Evolutionary conservation across 2,888 invertebrate genomes (phyloP).

Genomic region (Coelogynopora nodosa): DNA sequence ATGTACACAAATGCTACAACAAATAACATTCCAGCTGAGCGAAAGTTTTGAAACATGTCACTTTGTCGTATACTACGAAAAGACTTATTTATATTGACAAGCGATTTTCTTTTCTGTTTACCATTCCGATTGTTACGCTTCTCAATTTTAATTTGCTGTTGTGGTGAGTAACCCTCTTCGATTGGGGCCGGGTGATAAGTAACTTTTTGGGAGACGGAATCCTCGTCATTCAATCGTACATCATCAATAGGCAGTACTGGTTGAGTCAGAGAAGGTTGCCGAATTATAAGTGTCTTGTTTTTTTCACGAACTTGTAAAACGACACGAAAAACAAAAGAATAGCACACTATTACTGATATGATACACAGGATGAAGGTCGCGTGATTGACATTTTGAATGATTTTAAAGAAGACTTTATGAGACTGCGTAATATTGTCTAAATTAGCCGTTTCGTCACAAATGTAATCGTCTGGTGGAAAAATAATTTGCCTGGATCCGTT

Average conservation of each 20-base stretch:
- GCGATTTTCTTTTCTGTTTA: background rate
- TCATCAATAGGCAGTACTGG: background rate
- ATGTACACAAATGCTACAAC: slow-evolving; percentile 38
- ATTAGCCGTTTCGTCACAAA: slow-evolving; percentile 5
- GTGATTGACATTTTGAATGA: slow-evolving; percentile 36
- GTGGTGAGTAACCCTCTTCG: background rate
- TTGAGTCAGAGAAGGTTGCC: background rate
- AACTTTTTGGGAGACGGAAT: background rate
- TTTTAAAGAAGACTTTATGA: background rate
- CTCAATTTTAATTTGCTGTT: background rate
- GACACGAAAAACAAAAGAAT: slow-evolving; percentile 33
- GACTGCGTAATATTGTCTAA: background rate
- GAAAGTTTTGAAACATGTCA: slow-evolving; percentile 32
- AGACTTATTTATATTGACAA: background rate
- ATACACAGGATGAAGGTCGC: slow-evolving; percentile 24
- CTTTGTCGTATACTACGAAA: slow-evolving; percentile 31
- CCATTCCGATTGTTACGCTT: background rate
- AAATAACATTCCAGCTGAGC: slow-evolving; percentile 36
- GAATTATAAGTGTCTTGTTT: background rate
- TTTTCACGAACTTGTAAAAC: slow-evolving; percentile 34
- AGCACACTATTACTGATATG: slow-evolving; percentile 25
- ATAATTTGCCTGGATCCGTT: background rate
- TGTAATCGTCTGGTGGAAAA: background rate
- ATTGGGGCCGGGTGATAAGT: background rate
- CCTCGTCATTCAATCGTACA: background rate